Evolutionary conservation across 2,113 vertebrate species (phyloP).

Genomic region (Coptodon rendalli): DNA sequence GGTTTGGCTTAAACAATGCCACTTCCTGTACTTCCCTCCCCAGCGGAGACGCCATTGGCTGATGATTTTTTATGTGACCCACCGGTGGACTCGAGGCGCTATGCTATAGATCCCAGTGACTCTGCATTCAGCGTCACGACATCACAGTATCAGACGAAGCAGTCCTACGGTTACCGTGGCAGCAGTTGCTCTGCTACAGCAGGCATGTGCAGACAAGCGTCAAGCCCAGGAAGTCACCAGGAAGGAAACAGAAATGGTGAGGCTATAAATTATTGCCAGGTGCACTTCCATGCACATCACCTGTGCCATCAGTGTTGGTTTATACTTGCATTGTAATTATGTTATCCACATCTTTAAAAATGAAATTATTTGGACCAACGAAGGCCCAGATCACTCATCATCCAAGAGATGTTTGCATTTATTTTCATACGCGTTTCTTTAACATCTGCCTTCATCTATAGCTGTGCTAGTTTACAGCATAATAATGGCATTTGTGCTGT

Average conservation of each 20-base stretch:
- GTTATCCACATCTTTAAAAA: not conserved
- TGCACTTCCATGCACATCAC: not conserved
- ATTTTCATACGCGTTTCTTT: not conserved
- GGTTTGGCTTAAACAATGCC: not conserved
- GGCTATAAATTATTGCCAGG: not conserved
- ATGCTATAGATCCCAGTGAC: slow-evolving; percentile 71
- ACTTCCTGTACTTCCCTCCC: not conserved
- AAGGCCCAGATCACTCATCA: not conserved
- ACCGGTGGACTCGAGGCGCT: slow-evolving; percentile 72
- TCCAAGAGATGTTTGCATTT: not conserved
- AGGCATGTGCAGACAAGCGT: slow-evolving; percentile 72
- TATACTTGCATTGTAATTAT: not conserved
- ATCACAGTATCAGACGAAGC: slow-evolving; percentile 67
- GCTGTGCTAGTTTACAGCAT: not conserved
- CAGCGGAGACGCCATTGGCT: slow-evolving; percentile 74
- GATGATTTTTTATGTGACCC: slow-evolving; percentile 79
- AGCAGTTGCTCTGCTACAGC: slow-evolving; percentile 65
- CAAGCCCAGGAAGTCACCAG: slow-evolving; percentile 76
- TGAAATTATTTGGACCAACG: not conserved
- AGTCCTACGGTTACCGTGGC: slow-evolving; percentile 67
- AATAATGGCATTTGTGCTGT: not conserved
- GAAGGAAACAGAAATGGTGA: slow-evolving; percentile 89
- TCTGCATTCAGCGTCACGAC: slow-evolving; percentile 72
- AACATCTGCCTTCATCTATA: not conserved
- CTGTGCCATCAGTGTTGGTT: not conserved